phyloP scores from a whole-genome alignment of 2,113 vertebrate genomes.

The Brachypteracias leptosomus region DNA sequence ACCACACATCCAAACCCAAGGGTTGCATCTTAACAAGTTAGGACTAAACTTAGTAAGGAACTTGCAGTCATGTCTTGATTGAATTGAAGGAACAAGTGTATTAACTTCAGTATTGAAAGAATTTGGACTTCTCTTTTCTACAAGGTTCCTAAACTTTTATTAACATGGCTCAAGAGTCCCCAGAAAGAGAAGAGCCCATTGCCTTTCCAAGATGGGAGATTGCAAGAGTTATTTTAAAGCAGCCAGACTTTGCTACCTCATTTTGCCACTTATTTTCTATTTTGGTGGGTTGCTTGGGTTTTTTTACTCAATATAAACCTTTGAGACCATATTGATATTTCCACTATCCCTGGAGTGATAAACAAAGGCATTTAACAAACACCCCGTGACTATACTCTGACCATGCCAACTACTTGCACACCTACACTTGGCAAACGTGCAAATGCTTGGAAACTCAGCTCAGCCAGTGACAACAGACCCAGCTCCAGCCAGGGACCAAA shows the following conservation, averaged over 20 bases:
- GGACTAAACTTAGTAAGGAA: background rate
- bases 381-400: background rate
- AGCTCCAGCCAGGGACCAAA: background rate
- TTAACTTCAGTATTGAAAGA: background rate
- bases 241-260: background rate
- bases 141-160: accelerated
- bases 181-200: background rate
- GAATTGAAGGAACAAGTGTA: background rate
- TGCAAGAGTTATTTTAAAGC: background rate
- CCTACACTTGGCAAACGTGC: background rate
- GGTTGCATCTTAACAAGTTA: background rate
- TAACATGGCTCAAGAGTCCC: background rate
- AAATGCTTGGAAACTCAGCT: background rate
- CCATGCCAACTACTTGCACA: background rate
- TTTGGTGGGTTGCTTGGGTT: background rate
- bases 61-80: accelerated
- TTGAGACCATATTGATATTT: background rate
- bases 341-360: background rate
- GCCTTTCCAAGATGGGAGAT: accelerated
- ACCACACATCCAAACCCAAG: background rate
- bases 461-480: background rate
- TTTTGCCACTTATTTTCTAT: background rate
- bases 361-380: background rate
- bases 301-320: background rate
- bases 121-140: background rate